Conservation (phyloP, 2,113 vertebrate genomes). For the Motacilla alba region DNA sequence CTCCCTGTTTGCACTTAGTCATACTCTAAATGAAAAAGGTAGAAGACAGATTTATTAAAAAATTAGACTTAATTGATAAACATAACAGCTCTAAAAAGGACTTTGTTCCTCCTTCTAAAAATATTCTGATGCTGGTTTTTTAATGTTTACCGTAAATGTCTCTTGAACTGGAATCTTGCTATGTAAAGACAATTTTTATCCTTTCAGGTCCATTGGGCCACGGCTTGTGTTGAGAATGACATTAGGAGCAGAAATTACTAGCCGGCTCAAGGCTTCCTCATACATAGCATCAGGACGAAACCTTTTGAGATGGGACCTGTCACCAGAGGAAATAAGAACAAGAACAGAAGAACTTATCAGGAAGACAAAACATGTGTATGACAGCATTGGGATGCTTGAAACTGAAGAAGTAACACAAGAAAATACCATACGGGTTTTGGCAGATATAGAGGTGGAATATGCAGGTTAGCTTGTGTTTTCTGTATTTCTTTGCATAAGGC, state of each 20-base stretch:
- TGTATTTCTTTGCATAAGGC: neutral
- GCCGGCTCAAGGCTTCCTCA: conserved; percentile 64
- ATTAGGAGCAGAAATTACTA: conserved; percentile 69
- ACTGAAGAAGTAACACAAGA: conserved; percentile 81
- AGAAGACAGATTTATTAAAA: neutral
- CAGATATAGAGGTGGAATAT: conserved; percentile 85
- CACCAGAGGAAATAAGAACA: conserved; percentile 81
- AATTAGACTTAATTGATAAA: neutral
- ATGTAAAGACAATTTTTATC: neutral
- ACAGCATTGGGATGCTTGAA: conserved; percentile 77
- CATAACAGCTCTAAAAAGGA: neutral
- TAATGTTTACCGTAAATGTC: neutral
- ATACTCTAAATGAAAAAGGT: neutral
- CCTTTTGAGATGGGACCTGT: conserved; percentile 85
- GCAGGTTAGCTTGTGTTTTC: conserved; percentile 71
- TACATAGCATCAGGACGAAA: conserved; percentile 60
- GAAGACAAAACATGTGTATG: conserved; percentile 82
- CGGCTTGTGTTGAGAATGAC: conserved; percentile 78
- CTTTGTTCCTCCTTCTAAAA: neutral
- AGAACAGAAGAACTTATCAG: conserved; percentile 81
- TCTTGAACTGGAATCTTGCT: neutral
- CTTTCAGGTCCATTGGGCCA: conserved; percentile 67
- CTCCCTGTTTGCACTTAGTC: neutral
- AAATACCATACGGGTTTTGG: conserved; percentile 84
- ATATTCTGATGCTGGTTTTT: neutral